Evolutionary conservation across 2,113 vertebrate species (phyloP).

Genomic region (Gopherus evgoodei): DNA sequence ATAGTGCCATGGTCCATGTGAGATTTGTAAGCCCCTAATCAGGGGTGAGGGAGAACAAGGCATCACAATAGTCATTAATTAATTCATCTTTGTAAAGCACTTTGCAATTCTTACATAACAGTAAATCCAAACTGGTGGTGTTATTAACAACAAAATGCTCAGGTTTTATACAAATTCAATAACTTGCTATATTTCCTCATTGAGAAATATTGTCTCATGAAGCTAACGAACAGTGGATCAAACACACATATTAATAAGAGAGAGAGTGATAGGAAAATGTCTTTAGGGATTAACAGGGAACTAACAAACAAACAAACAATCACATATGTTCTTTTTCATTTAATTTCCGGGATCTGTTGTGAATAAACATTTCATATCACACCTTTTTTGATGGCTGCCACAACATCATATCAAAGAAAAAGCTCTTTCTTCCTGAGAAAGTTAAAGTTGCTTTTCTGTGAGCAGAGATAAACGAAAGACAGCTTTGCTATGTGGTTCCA

Average conservation of each 20-base stretch:
- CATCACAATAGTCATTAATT: not conserved
- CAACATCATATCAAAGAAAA: constrained; percentile 54
- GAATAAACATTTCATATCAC: constrained; percentile 66
- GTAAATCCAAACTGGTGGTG: constrained; percentile 14
- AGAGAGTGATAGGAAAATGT: not conserved
- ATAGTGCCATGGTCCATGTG: not conserved
- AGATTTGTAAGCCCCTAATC: not conserved
- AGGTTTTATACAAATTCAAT: constrained; percentile 55
- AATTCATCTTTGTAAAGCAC: constrained; percentile 30
- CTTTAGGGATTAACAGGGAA: constrained; percentile 41
- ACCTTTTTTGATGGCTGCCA: constrained; percentile 71
- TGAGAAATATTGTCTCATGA: constrained; percentile 62
- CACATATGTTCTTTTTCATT: constrained; percentile 52
- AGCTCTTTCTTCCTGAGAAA: not conserved
- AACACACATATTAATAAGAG: not conserved
- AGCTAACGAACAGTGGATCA: constrained; percentile 35
- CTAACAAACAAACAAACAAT: constrained; percentile 39
- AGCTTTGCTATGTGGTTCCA: constrained; percentile 7
- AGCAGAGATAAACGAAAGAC: constrained; percentile 24
- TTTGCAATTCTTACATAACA: constrained; percentile 16
- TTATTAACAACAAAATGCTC: constrained; percentile 22
- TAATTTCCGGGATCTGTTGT: constrained; percentile 44
- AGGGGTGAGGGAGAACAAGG: not conserved
- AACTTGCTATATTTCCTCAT: constrained; percentile 57
- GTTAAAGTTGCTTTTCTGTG: not conserved